Evolutionary conservation across 1,140 invertebrate genomes (phyloP).

Genomic region (Melitaea cinxia): DNA sequence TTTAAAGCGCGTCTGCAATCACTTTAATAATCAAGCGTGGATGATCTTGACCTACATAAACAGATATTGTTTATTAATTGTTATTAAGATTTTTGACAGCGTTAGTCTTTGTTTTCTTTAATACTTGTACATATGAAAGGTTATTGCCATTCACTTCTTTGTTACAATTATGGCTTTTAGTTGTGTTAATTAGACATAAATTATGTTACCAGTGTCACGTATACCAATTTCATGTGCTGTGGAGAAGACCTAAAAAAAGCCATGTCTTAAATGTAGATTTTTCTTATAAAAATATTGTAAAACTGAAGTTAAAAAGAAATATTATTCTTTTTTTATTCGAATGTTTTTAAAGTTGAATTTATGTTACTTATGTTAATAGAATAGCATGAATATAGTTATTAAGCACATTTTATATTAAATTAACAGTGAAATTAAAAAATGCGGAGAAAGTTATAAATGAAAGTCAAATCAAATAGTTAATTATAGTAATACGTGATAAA

Average conservation of each 20-base stretch:
- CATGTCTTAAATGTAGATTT: too few relatives aligned
- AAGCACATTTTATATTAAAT: not conserved
- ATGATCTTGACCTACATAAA: slow-evolving; percentile 12
- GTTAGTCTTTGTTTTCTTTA: not conserved
- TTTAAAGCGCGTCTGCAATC: slow-evolving; percentile 16
- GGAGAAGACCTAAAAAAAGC: too few relatives aligned
- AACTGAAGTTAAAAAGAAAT: not conserved
- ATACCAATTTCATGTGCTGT: too few relatives aligned
- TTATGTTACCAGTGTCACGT: too few relatives aligned
- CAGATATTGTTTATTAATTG: slow-evolving; percentile 14
- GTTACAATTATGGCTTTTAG: too few relatives aligned
- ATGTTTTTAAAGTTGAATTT: too few relatives aligned
- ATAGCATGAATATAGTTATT: not conserved
- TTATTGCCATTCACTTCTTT: too few relatives aligned
- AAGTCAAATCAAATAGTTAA: not conserved
- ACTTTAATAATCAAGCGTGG: not conserved
- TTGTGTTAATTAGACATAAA: too few relatives aligned
- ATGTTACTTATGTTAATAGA: too few relatives aligned
- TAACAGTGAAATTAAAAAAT: not conserved
- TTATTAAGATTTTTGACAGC: not conserved
- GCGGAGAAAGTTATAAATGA: not conserved
- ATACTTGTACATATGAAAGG: too few relatives aligned
- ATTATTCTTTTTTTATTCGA: not conserved
- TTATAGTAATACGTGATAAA: not conserved
- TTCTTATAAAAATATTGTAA: not conserved